phyloP scores from a whole-genome alignment of 2,113 vertebrate species.

The Syngnathoides biaculeatus region DNA sequence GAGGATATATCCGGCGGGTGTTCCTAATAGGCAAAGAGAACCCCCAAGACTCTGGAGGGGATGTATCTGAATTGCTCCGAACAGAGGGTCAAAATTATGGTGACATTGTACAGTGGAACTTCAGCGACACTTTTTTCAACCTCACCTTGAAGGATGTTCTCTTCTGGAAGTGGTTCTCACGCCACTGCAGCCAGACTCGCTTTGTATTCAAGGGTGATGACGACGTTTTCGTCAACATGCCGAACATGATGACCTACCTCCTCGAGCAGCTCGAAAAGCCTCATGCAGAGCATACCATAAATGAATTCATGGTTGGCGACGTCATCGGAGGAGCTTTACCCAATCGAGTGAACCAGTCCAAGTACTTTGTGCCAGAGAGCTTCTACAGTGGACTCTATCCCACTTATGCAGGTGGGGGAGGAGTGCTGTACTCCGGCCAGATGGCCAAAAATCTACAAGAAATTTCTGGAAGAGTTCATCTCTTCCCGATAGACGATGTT shows the following conservation, averaged over 20 bases:
- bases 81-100: slow-evolving; percentile 48
- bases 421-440: slow-evolving; percentile 69
- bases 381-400: slow-evolving; percentile 74
- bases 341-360: slow-evolving; percentile 16
- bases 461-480: slow-evolving; percentile 58
- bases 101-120: slow-evolving; percentile 77
- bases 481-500: slow-evolving; percentile 77
- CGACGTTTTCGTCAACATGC: slow-evolving; percentile 72
- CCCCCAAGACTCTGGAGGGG: not conserved
- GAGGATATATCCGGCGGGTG: slow-evolving; percentile 59
- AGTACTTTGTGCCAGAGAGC: slow-evolving; percentile 71
- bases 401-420: slow-evolving; percentile 67
- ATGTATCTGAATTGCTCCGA: slow-evolving; percentile 23
- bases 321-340: slow-evolving; percentile 52
- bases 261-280: slow-evolving; percentile 28
- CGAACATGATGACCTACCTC: slow-evolving; percentile 59
- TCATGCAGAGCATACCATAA: not conserved
- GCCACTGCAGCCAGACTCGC: slow-evolving; percentile 28
- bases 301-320: slow-evolving; percentile 66
- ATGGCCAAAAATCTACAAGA: slow-evolving; percentile 55
- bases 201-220: slow-evolving; percentile 77
- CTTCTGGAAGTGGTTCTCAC: slow-evolving; percentile 73
- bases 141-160: slow-evolving; percentile 76
- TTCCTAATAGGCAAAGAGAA: slow-evolving; percentile 66
- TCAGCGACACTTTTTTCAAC: slow-evolving; percentile 75